These are phyloP conservation scores for Microcebus lehilahytsara DNA, from an alignment of 2,113 vertebrate species.

Conservation along the genomic window DNA sequence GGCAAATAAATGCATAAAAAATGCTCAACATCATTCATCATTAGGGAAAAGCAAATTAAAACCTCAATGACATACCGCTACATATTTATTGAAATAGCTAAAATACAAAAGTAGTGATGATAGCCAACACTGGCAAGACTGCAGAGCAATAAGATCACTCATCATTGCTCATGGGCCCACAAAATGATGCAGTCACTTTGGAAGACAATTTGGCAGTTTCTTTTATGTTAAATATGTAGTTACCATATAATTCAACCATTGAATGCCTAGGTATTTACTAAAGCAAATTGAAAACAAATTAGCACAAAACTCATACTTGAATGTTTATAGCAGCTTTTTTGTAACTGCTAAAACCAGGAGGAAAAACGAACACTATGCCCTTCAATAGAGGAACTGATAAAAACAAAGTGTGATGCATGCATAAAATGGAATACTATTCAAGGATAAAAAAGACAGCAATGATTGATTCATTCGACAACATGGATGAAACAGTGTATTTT, in stretches of 20 bases:
- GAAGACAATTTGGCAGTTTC: neutral
- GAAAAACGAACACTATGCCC: neutral
- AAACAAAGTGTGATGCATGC: neutral
- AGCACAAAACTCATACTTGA: neutral
- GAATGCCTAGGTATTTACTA: neutral
- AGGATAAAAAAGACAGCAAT: neutral
- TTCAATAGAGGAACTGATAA: neutral
- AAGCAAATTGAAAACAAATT: neutral
- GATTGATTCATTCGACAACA: neutral
- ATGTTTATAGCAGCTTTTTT: neutral
- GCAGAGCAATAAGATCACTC: neutral
- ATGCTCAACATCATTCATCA: neutral
- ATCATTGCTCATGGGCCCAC: neutral
- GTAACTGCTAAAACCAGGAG: neutral
- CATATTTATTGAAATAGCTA: neutral
- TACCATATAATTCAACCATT: neutral
- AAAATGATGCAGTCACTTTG: neutral
- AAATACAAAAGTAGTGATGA: neutral
- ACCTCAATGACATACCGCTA: neutral
- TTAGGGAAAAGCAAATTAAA: neutral
- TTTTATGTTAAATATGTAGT: neutral
- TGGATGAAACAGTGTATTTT: neutral
- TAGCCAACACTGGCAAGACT: neutral
- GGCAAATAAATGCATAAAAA: neutral
- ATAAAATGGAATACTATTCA: neutral